phyloP scores from a whole-genome alignment of 2,888 invertebrate species.

The Sarcophaga caerulescens region DNA sequence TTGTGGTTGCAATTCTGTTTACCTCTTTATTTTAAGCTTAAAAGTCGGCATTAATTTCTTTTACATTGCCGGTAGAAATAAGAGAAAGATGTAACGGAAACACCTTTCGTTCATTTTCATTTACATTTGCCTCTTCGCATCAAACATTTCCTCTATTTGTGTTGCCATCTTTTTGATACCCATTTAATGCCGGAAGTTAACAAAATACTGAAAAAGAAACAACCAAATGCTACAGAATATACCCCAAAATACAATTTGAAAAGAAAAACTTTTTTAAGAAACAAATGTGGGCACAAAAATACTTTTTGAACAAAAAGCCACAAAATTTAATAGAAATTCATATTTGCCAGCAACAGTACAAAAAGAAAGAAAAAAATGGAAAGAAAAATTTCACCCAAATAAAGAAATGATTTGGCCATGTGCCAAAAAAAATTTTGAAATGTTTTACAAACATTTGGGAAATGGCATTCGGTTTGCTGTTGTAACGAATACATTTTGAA shows the following conservation, averaged over 20 bases:
- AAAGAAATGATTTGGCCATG: slow-evolving; percentile 34
- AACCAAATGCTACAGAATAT: not conserved
- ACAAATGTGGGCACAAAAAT: not conserved
- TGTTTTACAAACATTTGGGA: not conserved
- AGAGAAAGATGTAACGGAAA: not conserved
- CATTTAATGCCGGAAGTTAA: slow-evolving; percentile 22
- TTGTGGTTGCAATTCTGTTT: not conserved
- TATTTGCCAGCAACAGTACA: slow-evolving; percentile 35
- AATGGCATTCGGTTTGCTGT: not conserved
- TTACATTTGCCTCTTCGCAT: slow-evolving; percentile 1
- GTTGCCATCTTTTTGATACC: not conserved
- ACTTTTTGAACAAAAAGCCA: slow-evolving; percentile 38
- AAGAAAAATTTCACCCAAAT: not conserved
- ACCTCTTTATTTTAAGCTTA: not conserved
- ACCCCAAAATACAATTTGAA: slow-evolving; percentile 9
- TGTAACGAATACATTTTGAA: slow-evolving; percentile 5
- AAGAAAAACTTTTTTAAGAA: too few relatives aligned
- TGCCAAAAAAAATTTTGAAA: slow-evolving; percentile 35
- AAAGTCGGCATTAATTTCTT: slow-evolving; percentile 4
- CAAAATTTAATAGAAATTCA: slow-evolving; percentile 55
- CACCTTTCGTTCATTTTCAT: not conserved
- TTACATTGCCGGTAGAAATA: not conserved
- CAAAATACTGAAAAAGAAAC: not conserved
- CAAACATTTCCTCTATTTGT: not conserved
- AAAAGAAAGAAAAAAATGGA: not conserved